phyloP scores from a whole-genome alignment of 2,113 vertebrate species.

The Bos indicus region DNA sequence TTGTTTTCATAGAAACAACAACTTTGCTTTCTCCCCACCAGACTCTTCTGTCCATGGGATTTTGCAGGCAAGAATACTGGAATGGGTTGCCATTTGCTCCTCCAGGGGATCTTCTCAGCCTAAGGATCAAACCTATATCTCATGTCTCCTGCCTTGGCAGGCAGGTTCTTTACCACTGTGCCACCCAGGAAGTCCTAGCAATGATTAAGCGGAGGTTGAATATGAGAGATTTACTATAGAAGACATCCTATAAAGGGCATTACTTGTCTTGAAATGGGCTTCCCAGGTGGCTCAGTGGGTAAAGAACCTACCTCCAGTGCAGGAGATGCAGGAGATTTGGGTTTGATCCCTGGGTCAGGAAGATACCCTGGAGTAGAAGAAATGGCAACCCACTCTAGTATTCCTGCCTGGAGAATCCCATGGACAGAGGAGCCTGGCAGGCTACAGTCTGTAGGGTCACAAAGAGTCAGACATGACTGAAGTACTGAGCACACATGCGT shows the following conservation, averaged over 20 bases:
- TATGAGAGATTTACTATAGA: background rate
- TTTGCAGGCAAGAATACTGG: background rate
- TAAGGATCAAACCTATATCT: background rate
- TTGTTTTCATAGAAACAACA: conserved; percentile 6
- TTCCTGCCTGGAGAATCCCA: background rate
- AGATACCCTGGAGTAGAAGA: background rate
- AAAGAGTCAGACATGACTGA: background rate
- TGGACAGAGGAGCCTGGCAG: background rate
- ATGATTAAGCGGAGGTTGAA: background rate
- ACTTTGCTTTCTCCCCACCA: background rate
- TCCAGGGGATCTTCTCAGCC: background rate
- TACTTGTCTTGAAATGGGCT: background rate
- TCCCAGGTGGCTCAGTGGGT: background rate
- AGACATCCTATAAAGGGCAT: background rate
- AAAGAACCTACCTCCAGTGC: background rate
- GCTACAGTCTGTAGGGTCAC: background rate
- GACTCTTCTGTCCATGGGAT: background rate
- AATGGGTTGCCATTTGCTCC: background rate
- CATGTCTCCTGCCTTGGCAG: background rate
- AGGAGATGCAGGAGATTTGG: background rate
- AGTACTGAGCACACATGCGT: background rate
- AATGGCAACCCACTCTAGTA: background rate
- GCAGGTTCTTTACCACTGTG: background rate
- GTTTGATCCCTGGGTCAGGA: background rate
- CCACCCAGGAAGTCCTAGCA: background rate